Evolutionary conservation across 2,888 invertebrate genomes (phyloP).

Genomic region (Bhutanitis thaidina): DNA sequence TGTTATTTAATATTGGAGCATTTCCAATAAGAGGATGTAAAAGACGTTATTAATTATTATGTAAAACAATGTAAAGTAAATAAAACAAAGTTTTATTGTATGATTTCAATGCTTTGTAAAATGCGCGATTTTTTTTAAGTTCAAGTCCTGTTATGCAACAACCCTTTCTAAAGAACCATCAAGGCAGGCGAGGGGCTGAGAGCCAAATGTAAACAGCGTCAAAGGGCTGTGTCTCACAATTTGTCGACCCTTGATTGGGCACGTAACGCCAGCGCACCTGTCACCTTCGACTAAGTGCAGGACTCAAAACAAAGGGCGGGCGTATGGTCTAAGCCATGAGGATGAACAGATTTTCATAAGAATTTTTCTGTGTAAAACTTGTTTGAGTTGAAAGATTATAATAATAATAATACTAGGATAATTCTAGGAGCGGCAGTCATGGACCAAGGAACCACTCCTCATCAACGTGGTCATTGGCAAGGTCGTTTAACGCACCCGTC

Average conservation of each 20-base stretch:
- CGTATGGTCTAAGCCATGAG: conserved; percentile 25
- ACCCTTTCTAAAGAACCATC: conserved; percentile 19
- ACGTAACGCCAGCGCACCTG: conserved; percentile 55
- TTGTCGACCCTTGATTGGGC: conserved; percentile 67
- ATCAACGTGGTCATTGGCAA: too few species aligned
- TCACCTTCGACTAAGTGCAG: conserved; percentile 57
- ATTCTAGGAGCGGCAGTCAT: too few species aligned
- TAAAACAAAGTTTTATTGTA: too few species aligned
- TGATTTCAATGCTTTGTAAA: too few species aligned
- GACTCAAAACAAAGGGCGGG: conserved; percentile 59
- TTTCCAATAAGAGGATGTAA: too few species aligned
- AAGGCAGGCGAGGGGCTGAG: conserved; percentile 36
- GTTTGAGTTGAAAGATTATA: too few species aligned
- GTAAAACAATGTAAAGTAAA: too few species aligned
- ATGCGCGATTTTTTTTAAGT: background rate
- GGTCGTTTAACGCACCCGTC: too few species aligned
- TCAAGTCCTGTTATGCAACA: conserved; percentile 9
- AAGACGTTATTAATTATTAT: too few species aligned
- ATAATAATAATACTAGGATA: too few species aligned
- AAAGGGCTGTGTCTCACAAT: conserved; percentile 62
- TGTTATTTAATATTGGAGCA: too few species aligned
- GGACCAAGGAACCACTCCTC: too few species aligned
- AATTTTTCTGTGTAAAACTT: background rate
- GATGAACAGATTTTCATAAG: background rate
- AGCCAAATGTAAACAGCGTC: conserved; percentile 56